A percentile compares a stretch with the other conserved stretches of the same genome.
These are phyloP conservation scores for Paracanthobrama guichenoti DNA, from an alignment of 2,113 vertebrate species.

Conservation along the genomic window DNA sequence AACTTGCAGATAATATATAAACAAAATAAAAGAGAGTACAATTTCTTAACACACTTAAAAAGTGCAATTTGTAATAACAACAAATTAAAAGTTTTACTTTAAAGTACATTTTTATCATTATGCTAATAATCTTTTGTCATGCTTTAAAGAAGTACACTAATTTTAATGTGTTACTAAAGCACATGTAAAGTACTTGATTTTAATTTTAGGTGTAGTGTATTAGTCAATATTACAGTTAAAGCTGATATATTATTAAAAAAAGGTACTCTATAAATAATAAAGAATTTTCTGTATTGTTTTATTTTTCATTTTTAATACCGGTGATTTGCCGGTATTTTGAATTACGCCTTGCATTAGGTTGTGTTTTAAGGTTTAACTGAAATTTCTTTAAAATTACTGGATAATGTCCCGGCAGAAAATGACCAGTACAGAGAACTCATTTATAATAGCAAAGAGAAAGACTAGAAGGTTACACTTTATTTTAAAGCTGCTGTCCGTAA, in stretches of 20 bases:
- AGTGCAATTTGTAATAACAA: neutral
- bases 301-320: too few relatives aligned
- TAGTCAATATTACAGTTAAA: constrained; percentile 3
- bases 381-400: too few relatives aligned
- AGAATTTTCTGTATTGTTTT: too few relatives aligned
- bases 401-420: too few relatives aligned
- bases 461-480: too few relatives aligned
- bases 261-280: too few relatives aligned
- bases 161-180: neutral
- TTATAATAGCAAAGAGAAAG: too few relatives aligned
- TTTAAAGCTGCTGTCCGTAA: too few relatives aligned
- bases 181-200: neutral
- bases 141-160: neutral
- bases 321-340: too few relatives aligned
- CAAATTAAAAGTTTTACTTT: neutral
- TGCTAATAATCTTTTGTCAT: neutral
- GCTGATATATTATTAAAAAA: neutral
- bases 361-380: too few relatives aligned
- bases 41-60: neutral
- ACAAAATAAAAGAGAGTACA: neutral
- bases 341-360: too few relatives aligned
- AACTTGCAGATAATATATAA: neutral
- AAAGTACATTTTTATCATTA: neutral
- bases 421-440: too few relatives aligned
- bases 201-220: neutral